Base-by-base conservation (phyloP, 2,113 vertebrate genomes). In the Orthonyx spaldingii region DNA sequence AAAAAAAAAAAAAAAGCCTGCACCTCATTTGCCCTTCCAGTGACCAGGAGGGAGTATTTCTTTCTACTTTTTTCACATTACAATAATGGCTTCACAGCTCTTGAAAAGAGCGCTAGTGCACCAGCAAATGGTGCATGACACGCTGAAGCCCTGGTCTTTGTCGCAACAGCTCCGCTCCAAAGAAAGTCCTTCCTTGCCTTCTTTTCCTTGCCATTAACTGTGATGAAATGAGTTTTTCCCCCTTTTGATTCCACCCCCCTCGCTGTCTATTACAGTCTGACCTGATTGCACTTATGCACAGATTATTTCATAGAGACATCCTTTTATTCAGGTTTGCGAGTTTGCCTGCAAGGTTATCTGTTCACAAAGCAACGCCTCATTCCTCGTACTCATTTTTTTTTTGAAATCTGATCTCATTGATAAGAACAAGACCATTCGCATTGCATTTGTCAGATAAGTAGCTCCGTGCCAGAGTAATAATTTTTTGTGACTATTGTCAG, bases 21-120 rank as follows among this genome's bases (percentile, higher is more conserved):
- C 98, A 98, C 98, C 98, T 98, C 98, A 97, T 98, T 98, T 95
- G 98, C 98, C 99, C 99, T 99, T 99, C 98, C 97, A 96, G 95
- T 98, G 97, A 98, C 98, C 98, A 98, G 96, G 97, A 97, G 98
- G 98, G 98, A 98, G 98, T 98, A 97, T 98, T 97, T 98, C 98
- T 98, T 98, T 98, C 98, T 97, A 97, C 96, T 96, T 98, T 97
- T 91, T 98, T 97, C 97, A 95, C 97, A 98, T 98, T 98, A 98
- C 97, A 98, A 98, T 98, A 98, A 98, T 97, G 97, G 98, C 96
- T 98, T 97, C 96, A 94, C 96, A 93, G 98, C 97, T 96, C 97
- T 97, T 97, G 98, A 98, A 97, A 97, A 96, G 96, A 98, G 97
- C 60, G 87, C 96, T 88, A 92, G 97, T 96, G 96, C 97, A 97